Percentiles rank a stretch among this genome's conserved stretches.
Evolutionary conservation across 2,888 invertebrate species (phyloP).

Genomic region (Lamellibrachia columna): DNA sequence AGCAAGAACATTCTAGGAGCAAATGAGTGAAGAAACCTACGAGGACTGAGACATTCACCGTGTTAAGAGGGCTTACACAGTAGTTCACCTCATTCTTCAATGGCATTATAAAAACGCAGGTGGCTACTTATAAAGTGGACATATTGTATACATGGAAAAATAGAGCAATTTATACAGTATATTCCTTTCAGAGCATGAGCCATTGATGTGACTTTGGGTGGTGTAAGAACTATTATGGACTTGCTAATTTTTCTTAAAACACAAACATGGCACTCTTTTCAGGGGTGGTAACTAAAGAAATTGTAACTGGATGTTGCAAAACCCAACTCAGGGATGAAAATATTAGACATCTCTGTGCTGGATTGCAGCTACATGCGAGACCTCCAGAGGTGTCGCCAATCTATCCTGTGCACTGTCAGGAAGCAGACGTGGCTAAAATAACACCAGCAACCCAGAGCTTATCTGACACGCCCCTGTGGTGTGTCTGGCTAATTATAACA

Average conservation of each 20-base stretch:
- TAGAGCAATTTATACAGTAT: neutral
- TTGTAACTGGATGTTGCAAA: neutral
- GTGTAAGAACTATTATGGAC: neutral
- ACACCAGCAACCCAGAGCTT: neutral
- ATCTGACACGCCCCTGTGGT: neutral
- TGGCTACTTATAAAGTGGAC: neutral
- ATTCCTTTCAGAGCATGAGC: neutral
- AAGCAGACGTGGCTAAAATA: neutral
- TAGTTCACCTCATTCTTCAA: neutral
- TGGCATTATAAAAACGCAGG: neutral
- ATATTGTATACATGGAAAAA: neutral
- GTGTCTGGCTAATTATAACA: constrained; percentile 7
- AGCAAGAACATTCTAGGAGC: neutral
- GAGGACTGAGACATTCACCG: neutral
- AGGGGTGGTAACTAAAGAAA: neutral
- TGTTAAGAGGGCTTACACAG: neutral
- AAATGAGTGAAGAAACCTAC: neutral
- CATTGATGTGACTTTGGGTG: neutral
- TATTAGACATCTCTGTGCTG: neutral
- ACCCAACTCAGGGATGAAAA: neutral
- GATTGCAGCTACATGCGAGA: neutral
- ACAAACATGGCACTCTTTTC: neutral
- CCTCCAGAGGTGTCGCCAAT: neutral
- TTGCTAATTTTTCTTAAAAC: neutral
- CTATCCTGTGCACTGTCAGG: neutral